Evolutionary conservation across 2,113 vertebrate species (phyloP), one percentile per base, ranked within the genome.

Genomic region (Oenanthe melanoleuca): DNA sequence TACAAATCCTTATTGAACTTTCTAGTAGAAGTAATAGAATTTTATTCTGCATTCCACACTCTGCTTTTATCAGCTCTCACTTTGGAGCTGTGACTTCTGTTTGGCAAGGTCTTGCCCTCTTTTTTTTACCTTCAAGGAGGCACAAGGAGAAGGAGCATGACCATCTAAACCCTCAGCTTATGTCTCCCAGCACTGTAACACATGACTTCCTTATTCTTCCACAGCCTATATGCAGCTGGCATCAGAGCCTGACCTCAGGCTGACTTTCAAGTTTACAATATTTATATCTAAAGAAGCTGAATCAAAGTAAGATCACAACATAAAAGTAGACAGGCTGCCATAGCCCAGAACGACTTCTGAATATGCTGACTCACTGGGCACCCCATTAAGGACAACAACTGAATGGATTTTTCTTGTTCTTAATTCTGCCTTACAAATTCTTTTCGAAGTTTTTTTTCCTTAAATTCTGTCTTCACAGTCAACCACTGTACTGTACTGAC

Each of bases 221-320:
- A 75, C 61, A 88, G 80, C 49, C 40, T 84, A 75, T 57, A 34
- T 33, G 63, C 25, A 55, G 31, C 80, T 95, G 70, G 72, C 78
- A 85, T 59, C 55, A 90, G 70, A 93, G 10, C 38, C 55, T 93
- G 85, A 91, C 79, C 89, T 92, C 70, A 45, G 60, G 29, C 7
- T 94, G 93, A 82, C 90, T 94, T 96, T 95, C 57, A 94, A 53
- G 72, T 93, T 92, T 71, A 57, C 26, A 92, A 24, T 72, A 63
- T 81, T 92, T 87, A 24, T 91, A 85, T 65, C 78, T 69, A 50
- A 95, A 81, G 80, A 85, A 89, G 26, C 8, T 37, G 63, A 91
- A 92, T 81, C 64, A 40, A 91, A 86, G 69, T 64, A 74, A 88
- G 53, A 64, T 81, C 2, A 0, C 88, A 92, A 80, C 53, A 85